Conservation (phyloP, 2,113 vertebrate genomes). For the Drymodes brunneopygia region DNA sequence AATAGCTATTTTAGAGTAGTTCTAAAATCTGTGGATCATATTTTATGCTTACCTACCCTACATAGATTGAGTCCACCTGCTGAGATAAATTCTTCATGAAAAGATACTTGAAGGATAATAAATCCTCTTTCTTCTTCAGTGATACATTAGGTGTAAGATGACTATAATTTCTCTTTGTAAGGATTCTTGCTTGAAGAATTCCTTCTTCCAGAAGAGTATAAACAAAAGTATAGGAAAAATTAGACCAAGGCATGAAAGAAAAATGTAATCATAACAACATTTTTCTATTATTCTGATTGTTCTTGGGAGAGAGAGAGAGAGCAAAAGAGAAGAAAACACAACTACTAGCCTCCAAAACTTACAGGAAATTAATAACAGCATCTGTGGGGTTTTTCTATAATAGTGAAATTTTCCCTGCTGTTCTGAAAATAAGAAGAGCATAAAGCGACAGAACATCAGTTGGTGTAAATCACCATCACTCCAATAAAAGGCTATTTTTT, state of each 20-base stretch:
- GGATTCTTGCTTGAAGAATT: slow-evolving; percentile 60
- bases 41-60: slow-evolving; percentile 39
- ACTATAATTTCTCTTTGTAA: slow-evolving; percentile 72
- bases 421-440: slow-evolving; percentile 53
- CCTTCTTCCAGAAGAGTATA: neutral
- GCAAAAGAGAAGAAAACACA: slow-evolving; percentile 40
- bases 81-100: slow-evolving; percentile 63
- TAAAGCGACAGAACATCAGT: slow-evolving; percentile 30
- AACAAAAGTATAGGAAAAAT: slow-evolving; percentile 45
- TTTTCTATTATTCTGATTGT: slow-evolving; percentile 62
- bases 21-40: slow-evolving; percentile 47
- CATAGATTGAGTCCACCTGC: slow-evolving; percentile 56
- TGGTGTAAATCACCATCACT: slow-evolving; percentile 1
- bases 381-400: slow-evolving; percentile 43
- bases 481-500: neutral
- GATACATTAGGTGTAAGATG: slow-evolving; percentile 68
- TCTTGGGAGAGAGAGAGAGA: slow-evolving; percentile 33
- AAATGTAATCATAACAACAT: slow-evolving; percentile 25
- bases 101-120: slow-evolving; percentile 67
- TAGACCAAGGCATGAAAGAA: slow-evolving; percentile 35
- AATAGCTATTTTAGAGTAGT: slow-evolving; percentile 31
- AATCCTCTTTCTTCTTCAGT: slow-evolving; percentile 65
- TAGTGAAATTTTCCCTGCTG: slow-evolving; percentile 55
- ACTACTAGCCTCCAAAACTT: slow-evolving; percentile 31
- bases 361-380: slow-evolving; percentile 65